Conservation (phyloP, 2,113 vertebrate genomes). For the Pachyramphus minor region DNA sequence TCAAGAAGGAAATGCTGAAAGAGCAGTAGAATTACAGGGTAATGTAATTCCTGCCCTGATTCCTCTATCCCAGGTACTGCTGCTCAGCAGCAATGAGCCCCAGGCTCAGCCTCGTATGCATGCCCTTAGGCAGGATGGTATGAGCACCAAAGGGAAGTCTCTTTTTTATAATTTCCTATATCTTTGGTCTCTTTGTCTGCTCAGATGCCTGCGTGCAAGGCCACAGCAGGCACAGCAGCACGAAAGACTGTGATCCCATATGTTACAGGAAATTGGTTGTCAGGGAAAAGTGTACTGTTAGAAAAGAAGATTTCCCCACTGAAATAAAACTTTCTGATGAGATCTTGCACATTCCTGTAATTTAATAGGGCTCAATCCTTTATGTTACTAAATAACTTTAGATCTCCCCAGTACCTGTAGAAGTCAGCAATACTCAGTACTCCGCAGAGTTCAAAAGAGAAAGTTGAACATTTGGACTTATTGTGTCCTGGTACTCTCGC, state of each 20-base stretch:
- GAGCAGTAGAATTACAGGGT: neutral
- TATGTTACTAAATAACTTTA: neutral
- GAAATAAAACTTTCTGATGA: neutral
- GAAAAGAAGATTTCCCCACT: neutral
- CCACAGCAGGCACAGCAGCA: neutral
- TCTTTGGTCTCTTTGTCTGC: neutral
- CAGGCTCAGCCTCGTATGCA: neutral
- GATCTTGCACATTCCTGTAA: neutral
- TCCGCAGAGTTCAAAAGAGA: neutral
- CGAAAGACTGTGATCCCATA: neutral
- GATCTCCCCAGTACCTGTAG: neutral
- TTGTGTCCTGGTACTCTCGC: neutral
- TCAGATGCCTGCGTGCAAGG: neutral
- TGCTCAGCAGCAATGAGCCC: neutral
- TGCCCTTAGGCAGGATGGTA: neutral
- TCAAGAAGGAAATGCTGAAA: neutral
- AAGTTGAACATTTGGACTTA: neutral
- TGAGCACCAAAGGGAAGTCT: neutral
- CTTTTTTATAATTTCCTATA: neutral
- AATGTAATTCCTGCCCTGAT: neutral
- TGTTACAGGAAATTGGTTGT: neutral
- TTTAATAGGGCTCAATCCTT: neutral
- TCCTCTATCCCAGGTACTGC: neutral
- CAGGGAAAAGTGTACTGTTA: neutral
- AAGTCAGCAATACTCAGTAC: neutral